Evolutionary conservation across 2,888 invertebrate species (phyloP).

Genomic region (Spicauda simplicius): DNA sequence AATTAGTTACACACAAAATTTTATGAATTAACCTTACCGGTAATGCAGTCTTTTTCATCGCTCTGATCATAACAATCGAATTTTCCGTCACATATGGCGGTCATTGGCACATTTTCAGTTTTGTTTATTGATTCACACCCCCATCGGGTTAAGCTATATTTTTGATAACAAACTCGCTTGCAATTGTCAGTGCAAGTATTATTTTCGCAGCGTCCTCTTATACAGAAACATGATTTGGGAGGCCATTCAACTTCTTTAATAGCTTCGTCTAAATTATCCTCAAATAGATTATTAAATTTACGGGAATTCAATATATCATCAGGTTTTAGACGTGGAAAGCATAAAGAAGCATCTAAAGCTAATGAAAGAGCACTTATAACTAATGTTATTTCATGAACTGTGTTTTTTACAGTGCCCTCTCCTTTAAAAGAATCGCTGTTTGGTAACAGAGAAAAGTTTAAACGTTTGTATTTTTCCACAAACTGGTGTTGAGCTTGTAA

Average conservation of each 20-base stretch:
- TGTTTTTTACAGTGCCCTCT: conserved; percentile 30
- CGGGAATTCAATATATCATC: conserved; percentile 34
- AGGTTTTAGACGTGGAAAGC: conserved; percentile 44
- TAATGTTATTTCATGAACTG: conserved; percentile 51
- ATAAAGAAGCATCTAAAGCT: conserved; percentile 56
- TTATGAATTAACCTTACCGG: conserved; percentile 47
- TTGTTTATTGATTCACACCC: conserved; percentile 58
- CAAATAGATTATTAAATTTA: conserved; percentile 38
- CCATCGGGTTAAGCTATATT: conserved; percentile 56
- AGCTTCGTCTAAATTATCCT: conserved; percentile 38
- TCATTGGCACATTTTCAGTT: conserved; percentile 52
- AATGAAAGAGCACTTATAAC: conserved; percentile 56
- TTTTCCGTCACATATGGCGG: conserved; percentile 71
- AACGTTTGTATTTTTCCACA: conserved; percentile 49
- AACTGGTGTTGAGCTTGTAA: conserved; percentile 55
- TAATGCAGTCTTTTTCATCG: conserved; percentile 64
- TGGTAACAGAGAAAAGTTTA: conserved; percentile 27
- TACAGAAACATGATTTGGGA: conserved; percentile 58
- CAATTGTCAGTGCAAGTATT: conserved; percentile 55
- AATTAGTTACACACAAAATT: background rate
- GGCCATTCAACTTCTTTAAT: conserved; percentile 41
- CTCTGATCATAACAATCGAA: conserved; percentile 69
- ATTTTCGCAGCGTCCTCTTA: conserved; percentile 49
- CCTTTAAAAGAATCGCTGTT: conserved; percentile 13
- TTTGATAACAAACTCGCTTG: conserved; percentile 60